Conservation (phyloP, 2,888 invertebrate genomes). For the Agrotis ipsilon region DNA sequence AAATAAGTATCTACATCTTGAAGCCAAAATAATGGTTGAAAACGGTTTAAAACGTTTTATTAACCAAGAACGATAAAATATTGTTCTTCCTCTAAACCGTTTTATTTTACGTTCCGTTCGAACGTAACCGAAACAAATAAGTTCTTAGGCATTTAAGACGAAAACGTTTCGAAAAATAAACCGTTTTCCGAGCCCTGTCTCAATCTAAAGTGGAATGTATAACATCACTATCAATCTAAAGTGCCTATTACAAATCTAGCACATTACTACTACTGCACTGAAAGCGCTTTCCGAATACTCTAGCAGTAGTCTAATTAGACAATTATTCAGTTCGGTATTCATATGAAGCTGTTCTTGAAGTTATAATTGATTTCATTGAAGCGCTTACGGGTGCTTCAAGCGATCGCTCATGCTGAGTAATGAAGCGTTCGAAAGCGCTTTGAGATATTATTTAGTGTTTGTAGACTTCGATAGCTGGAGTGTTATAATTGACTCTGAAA, state of each 20-base stretch:
- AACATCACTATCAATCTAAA: neutral
- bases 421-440: constrained; percentile 21
- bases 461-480: neutral
- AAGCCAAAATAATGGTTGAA: too few species aligned
- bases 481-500: constrained; percentile 5
- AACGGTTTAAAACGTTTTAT: too few species aligned
- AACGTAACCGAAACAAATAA: too few species aligned
- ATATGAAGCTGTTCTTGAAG: constrained; percentile 34
- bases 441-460: constrained; percentile 26
- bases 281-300: constrained; percentile 32
- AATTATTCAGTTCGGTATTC: constrained; percentile 12
- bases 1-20: too few species aligned
- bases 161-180: too few species aligned
- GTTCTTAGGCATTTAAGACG: too few species aligned
- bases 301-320: constrained; percentile 8
- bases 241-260: neutral
- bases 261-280: neutral
- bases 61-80: too few species aligned
- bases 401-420: constrained; percentile 4
- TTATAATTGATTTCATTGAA: constrained; percentile 30
- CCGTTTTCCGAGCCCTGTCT: too few species aligned
- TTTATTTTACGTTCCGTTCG: too few species aligned
- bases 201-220: neutral
- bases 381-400: constrained; percentile 25
- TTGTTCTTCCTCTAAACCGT: too few species aligned